phyloP scores from a whole-genome alignment of 2,113 vertebrate genomes.

The Nycticebus coucang region DNA sequence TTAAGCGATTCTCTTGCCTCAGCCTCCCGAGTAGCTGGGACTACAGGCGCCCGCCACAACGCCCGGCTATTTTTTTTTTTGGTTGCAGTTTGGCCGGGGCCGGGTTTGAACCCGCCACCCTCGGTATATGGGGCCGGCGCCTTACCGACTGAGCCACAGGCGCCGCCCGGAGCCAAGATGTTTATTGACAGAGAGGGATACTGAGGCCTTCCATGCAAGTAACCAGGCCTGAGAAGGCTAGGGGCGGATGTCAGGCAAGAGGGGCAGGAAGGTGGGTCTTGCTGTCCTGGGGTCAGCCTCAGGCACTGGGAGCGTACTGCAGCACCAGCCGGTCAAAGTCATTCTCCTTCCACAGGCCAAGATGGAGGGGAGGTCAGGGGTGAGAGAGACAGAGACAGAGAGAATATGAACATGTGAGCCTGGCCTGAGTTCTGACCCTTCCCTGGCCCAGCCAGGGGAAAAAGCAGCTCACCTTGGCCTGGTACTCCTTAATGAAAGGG shows the following conservation, averaged over 20 bases:
- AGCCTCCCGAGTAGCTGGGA: too few relatives aligned
- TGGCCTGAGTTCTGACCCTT: background rate
- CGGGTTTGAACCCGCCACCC: too few relatives aligned
- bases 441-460: background rate
- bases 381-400: background rate
- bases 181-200: constrained; percentile 51
- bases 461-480: constrained; percentile 90
- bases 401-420: background rate
- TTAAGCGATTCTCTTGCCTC: too few relatives aligned
- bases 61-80: too few relatives aligned
- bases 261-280: background rate
- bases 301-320: constrained; percentile 91
- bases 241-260: background rate
- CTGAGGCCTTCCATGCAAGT: too few relatives aligned
- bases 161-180: fast-evolving
- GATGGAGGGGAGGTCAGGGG: background rate
- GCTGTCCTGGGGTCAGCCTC: constrained; percentile 16
- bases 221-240: background rate
- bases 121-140: too few relatives aligned
- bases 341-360: constrained; percentile 87
- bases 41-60: too few relatives aligned
- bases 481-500: constrained; percentile 95
- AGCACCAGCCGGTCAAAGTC: constrained; percentile 94
- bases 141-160: too few relatives aligned
- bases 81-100: too few relatives aligned